Conservation (phyloP, 2,797 vertebrate species). For the Sarcophilus harrisii region DNA sequence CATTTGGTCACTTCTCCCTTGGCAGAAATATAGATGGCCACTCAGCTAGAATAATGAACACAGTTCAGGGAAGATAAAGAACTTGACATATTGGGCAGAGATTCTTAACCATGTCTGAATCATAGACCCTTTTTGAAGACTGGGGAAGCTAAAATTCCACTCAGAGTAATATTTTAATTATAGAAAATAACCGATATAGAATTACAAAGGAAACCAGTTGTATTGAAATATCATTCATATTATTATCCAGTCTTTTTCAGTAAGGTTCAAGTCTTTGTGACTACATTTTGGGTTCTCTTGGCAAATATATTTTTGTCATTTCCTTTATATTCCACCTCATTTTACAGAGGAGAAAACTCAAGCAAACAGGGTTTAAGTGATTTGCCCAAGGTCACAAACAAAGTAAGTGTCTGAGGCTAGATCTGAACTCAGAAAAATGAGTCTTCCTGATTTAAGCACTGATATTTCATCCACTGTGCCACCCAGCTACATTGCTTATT, state of each 20-base stretch:
- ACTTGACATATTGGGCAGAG: neutral
- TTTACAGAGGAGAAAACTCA: neutral
- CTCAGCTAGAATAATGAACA: neutral
- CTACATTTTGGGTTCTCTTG: neutral
- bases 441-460: accelerated
- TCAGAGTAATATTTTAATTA: neutral
- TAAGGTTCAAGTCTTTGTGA: neutral
- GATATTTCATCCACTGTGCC: neutral
- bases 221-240: neutral
- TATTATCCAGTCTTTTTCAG: too few relatives aligned
- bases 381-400: neutral
- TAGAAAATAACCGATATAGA: neutral
- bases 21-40: neutral
- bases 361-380: neutral
- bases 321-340: neutral
- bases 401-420: neutral
- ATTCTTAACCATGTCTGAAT: neutral
- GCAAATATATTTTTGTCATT: neutral
- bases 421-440: neutral
- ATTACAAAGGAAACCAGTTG: neutral
- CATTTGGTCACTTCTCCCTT: neutral
- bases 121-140: neutral
- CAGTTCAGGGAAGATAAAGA: neutral
- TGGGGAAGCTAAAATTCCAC: neutral
- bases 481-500: neutral